Conservation (phyloP, 2,888 invertebrate genomes). For the Atrina japonica region DNA sequence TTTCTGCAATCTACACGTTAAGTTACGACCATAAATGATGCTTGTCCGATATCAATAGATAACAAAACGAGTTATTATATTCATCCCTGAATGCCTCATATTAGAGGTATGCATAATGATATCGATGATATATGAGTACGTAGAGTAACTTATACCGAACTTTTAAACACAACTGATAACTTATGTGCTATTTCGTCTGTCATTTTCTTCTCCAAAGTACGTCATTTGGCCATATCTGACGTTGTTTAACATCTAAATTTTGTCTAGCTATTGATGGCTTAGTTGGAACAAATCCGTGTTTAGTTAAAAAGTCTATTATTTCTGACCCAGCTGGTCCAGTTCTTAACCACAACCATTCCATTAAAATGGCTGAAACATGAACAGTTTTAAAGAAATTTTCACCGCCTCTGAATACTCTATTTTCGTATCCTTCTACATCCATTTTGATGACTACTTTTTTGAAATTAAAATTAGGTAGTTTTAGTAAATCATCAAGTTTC, state of each 20-base stretch:
- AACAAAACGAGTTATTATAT: too few species aligned
- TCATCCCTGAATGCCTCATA: too few species aligned
- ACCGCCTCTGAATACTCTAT: constrained; percentile 29
- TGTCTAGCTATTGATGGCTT: background rate
- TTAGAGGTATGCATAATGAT: too few species aligned
- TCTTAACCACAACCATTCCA: constrained; percentile 39
- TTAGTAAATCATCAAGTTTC: constrained; percentile 28
- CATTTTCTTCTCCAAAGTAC: constrained; percentile 15
- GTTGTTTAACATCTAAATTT: background rate
- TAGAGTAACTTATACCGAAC: too few species aligned
- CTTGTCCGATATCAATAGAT: too few species aligned
- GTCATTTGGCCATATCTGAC: constrained; percentile 19
- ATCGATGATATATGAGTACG: too few species aligned
- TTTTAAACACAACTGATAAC: too few species aligned
- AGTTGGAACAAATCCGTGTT: constrained; percentile 23
- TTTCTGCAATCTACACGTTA: too few species aligned
- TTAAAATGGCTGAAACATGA: constrained; percentile 30
- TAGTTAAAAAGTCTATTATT: constrained; percentile 23
- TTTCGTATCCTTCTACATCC: constrained; percentile 42
- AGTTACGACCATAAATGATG: too few species aligned
- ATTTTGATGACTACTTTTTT: constrained; percentile 41
- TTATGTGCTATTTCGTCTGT: too few species aligned
- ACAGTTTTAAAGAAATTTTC: constrained; percentile 32
- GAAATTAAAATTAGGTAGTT: constrained; percentile 32
- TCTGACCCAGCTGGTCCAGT: constrained; percentile 19